A percentile compares a stretch with the other conserved stretches of the same genome.
phyloP scores from a whole-genome alignment of 2,888 invertebrate genomes.

The Chironomus tentans region DNA sequence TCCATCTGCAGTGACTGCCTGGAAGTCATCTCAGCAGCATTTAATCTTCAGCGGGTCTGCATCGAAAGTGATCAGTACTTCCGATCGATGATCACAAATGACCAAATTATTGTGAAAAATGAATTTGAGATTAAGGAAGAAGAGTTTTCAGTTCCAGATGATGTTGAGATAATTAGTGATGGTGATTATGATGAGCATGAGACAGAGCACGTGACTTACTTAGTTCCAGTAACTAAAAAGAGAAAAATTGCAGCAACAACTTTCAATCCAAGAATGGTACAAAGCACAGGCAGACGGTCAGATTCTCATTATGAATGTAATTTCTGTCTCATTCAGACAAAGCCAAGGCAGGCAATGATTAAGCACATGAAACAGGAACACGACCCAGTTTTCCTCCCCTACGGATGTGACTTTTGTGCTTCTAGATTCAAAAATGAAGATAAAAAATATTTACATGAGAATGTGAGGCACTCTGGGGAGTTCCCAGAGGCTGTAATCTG shows the following conservation, averaged over 20 bases:
- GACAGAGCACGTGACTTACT: not conserved
- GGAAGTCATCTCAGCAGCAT: not conserved
- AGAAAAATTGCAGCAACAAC: not conserved
- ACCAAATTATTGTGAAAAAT: not conserved
- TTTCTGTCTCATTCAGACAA: not conserved
- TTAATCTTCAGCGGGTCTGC: not conserved
- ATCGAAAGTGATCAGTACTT: not conserved
- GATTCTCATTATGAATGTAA: not conserved
- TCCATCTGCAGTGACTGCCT: not conserved
- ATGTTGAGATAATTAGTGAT: not conserved
- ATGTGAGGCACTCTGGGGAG: not conserved
- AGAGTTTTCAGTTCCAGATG: not conserved
- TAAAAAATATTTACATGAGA: not conserved
- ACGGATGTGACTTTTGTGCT: not conserved
- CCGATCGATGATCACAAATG: not conserved
- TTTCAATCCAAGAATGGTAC: conserved; percentile 1
- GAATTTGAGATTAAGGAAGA: not conserved
- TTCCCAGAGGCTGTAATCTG: not conserved
- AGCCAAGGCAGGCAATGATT: not conserved
- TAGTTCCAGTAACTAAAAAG: not conserved
- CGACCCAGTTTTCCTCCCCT: not conserved
- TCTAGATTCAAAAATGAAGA: not conserved
- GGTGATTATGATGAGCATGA: not conserved
- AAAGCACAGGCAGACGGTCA: not conserved
- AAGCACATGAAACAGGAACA: not conserved